Percentiles rank a stretch among this genome's conserved stretches.
Evolutionary conservation across 2,797 vertebrate species (phyloP).

Genomic region (Thamnophis elegans): DNA sequence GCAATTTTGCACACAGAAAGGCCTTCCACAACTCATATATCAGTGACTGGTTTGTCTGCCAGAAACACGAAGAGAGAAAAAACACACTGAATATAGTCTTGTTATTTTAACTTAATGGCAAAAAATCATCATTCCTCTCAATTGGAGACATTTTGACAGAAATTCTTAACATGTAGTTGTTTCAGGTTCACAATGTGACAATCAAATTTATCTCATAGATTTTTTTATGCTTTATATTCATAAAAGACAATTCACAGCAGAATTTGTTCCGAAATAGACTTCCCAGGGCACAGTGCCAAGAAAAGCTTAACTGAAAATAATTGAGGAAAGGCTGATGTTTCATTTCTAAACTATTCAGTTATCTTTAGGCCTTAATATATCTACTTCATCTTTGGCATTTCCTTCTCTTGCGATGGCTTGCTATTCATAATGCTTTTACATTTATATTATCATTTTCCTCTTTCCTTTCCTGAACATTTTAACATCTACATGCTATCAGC

Average conservation of each 20-base stretch:
- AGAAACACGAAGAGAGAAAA: constrained; percentile 10
- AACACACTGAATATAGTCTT: constrained; percentile 26
- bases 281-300: constrained; percentile 34
- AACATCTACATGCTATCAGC: not conserved
- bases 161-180: not conserved
- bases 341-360: constrained; percentile 36
- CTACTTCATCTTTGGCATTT: constrained; percentile 16
- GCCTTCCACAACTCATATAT: constrained; percentile 12
- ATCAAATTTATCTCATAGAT: constrained; percentile 40
- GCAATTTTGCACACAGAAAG: constrained; percentile 6
- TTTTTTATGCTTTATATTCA: constrained; percentile 30
- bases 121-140: constrained; percentile 49
- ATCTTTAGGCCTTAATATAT: constrained; percentile 30
- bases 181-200: constrained; percentile 11
- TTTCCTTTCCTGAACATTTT: not conserved
- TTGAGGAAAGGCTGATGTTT: constrained; percentile 20
- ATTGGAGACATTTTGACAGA: constrained; percentile 10
- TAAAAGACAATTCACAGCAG: constrained; percentile 29
- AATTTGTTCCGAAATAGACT: constrained; percentile 37
- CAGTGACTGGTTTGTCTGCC: constrained; percentile 31
- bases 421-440: not conserved
- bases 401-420: constrained; percentile 13
- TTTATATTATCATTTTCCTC: not conserved
- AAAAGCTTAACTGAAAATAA: constrained; percentile 16
- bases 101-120: constrained; percentile 35